Base-by-base conservation (phyloP, 1,140 invertebrate species). In the Drosophila repletoides region DNA sequence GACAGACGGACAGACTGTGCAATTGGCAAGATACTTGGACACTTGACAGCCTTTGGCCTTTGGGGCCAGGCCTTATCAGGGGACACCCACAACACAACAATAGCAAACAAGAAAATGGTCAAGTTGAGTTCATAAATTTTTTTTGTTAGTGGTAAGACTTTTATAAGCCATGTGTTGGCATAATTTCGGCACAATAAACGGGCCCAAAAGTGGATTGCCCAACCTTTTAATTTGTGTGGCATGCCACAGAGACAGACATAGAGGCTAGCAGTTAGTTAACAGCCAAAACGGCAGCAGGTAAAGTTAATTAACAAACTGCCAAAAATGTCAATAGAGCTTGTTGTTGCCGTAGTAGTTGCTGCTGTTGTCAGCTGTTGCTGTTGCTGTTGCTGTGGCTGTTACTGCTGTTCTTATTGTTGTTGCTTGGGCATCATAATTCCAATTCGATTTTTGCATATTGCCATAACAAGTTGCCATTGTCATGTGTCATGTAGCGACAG, bases 271-370 rank as follows among this genome's bases (percentile, higher is more conserved):
- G 73, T 77, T 77, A 77, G 73, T 76, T 81, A 81, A 56, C 49
- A 51, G 59, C 43, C 64, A 68, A 38, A 71, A 46, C 64, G 56
- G 45, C 63, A 45, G 51, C 43, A 38, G 34, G 59, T 70, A 76
- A 87, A 87, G 81, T 87, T 87, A 87, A 87, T 87, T 87, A 87
- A 87, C 81, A 81, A 87, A 87, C 81, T 87, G 81, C 81, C 81
- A 87, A 87, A 88, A 87, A 81, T 81, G 81, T 87, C 81, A 83
- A 81, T 81, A 64, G 69, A 43, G 51, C 38, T 67, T 72, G 68
- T 53, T 51, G 55, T 31, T 63, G 41, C 10, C 60, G 15, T 29
- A 34, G 43, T 17, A 55, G 40, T 28, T 28, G 52, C 17, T n/a
- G n/a, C n/a, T n/a, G n/a, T n/a, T n/a, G n/a, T n/a, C n/a, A 34